These are phyloP conservation scores for Scarus forsteni DNA, from an alignment of 2,797 vertebrate species.

Conservation along the genomic window DNA sequence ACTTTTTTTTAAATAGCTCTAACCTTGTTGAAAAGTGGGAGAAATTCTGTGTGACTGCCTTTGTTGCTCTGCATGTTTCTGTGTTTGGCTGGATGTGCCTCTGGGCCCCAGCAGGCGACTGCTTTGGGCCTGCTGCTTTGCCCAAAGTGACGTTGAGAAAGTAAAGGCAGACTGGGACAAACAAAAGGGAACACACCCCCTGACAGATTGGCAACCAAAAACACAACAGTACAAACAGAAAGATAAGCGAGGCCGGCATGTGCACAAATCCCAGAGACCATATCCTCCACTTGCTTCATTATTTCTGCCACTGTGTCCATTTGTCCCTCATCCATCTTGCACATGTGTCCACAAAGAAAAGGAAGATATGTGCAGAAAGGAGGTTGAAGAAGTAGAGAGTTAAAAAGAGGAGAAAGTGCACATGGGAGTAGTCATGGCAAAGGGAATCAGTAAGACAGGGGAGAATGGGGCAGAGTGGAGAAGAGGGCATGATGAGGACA, in stretches of 20 bases:
- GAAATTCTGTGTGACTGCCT: constrained; percentile 56
- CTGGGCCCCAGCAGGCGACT: constrained; percentile 44
- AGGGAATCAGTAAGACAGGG: not conserved
- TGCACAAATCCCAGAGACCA: constrained; percentile 32
- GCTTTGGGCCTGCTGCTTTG: constrained; percentile 53
- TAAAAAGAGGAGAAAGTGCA: not conserved
- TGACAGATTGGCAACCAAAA: constrained; percentile 33
- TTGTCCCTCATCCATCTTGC: constrained; percentile 8
- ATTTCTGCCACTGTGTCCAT: constrained; percentile 17
- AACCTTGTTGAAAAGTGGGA: constrained; percentile 64
- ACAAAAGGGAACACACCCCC: constrained; percentile 50
- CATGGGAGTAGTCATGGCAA: not conserved
- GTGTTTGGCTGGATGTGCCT: constrained; percentile 59
- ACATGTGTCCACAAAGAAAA: constrained; percentile 11
- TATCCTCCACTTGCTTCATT: constrained; percentile 30
- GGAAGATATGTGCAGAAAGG: not conserved
- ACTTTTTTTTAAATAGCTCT: constrained; percentile 33
- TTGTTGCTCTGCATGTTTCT: constrained; percentile 58
- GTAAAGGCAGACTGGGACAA: constrained; percentile 44
- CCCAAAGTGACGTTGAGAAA: constrained; percentile 50
- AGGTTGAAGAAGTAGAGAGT: not conserved
- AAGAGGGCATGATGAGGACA: constrained; percentile 26
- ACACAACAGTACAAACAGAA: constrained; percentile 30
- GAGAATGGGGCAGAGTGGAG: not conserved
- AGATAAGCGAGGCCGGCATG: constrained; percentile 43